Base-by-base conservation (phyloP, 2,113 vertebrate species). In the Myrmecophaga tridactyla region DNA sequence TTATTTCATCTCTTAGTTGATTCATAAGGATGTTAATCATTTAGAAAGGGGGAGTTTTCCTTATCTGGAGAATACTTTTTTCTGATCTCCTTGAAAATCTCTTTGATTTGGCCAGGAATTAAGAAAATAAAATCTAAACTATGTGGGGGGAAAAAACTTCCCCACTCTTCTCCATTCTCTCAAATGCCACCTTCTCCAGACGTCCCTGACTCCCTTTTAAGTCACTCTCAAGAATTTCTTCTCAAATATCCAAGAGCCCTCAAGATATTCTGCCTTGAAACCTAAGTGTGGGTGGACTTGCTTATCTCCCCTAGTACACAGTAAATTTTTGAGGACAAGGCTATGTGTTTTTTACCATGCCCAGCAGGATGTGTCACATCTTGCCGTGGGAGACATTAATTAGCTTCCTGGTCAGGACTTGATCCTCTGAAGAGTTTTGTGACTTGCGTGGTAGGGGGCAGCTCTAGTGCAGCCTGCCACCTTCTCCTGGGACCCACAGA, bases 21-120 rank as follows among this genome's bases (percentile, higher is more conserved):
- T 96, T 95, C 80, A n/a, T 77, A 81, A 96, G 89, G 63, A 72
- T 25, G 78, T 96, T 86, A 95, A 97, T 96, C 94, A 97, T 97
- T 97, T 78, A 97, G 86, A 92, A 94, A 91, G 67, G 91, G 95
- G 91, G 82, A 96, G 88, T 70, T 96, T 96, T 91, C 43, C 72
- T 86, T 94, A 94, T 91, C 88, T 86, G 75, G 94, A 97, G 96
- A 89, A 94, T 94, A 77, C 82, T 92, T 96, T 96, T 92, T 97
- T 73, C 69, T 69, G 62, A 96, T 89, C 94, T 97, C 96, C 95
- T 96, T 94, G 93, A 95, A 92, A 97, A 69, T 97, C 93, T 97
- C 94, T 97, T 97, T 97, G 97, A 97, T 97, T 97, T 97, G 11
- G 63, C 91, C 51, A 89, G 86, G 93, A 95, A 89, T 62, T 69